Evolutionary conservation across 2,888 invertebrate species (phyloP), one percentile per base, ranked within the genome.

Genomic region (Acanthosepion esculentum): DNA sequence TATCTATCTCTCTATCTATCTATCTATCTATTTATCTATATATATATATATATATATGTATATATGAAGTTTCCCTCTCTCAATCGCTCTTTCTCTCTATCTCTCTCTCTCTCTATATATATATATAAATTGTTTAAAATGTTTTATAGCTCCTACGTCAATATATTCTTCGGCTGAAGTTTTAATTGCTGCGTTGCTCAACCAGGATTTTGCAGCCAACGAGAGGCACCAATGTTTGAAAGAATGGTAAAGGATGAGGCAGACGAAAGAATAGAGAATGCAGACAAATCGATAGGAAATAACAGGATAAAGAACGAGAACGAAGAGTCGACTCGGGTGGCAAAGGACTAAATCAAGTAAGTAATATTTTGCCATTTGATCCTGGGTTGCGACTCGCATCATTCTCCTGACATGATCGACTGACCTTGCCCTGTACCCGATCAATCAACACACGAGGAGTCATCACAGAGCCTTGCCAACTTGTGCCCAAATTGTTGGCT

Each of bases 281-380:
- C n/a, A 33, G n/a, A 78, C 15, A 78, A 78, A 78, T 78, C 78
- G 78, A 78, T 78, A 15, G 18, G n/a, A 15, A n/a, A n/a, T 78
- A 15, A 5, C n/a, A n/a, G n/a, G n/a, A n/a, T 33, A 12, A n/a
- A 33, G 78, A n/a, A 78, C 5, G 23, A 18, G 78, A n/a, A 78
- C 10, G n/a, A 33, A n/a, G 18, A 78, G 78, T 78, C n/a, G 78
- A 78, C n/a, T 78, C 78, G 78, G n/a, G 78, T 78, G 78, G 78
- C n/a, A 78, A 78, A 78, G n/a, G n/a, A n/a, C n/a, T 15, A 15
- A 78, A 78, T 78, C 78, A n/a, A n/a, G 78, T 78, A 78, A 78
- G 78, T 78, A 78, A 78, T 78, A 78, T 78, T n/a, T 78, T 78
- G 78, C 78, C 78, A 78, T 78, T 78, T 78, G 78, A 78, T 78